These are phyloP conservation scores for Drosophila mauritiana DNA, from an alignment of 1,140 invertebrate genomes.

Conservation along the genomic window DNA sequence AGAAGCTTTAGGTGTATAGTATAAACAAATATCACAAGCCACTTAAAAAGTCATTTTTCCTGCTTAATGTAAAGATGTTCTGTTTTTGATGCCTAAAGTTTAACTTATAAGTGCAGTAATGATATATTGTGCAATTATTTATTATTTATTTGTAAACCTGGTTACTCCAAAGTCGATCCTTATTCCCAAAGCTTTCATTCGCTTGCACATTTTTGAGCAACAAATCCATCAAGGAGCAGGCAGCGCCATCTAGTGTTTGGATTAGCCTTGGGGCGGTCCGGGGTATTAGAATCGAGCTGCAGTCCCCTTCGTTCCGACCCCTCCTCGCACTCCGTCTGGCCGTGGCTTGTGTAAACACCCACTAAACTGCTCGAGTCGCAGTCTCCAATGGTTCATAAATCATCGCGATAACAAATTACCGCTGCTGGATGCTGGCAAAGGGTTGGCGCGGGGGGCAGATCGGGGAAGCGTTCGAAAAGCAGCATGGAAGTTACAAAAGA, in stretches of 20 bases:
- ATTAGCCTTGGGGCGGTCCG: constrained; percentile 34
- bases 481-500: constrained; percentile 83
- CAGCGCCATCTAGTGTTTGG: constrained; percentile 65
- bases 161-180: not conserved
- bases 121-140: too few relatives aligned
- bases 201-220: constrained; percentile 29
- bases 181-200: not conserved
- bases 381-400: constrained; percentile 78
- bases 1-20: too few relatives aligned
- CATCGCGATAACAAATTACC: constrained; percentile 83
- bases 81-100: too few relatives aligned
- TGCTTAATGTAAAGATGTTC: too few relatives aligned
- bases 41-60: too few relatives aligned
- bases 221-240: constrained; percentile 76
- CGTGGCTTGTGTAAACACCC: constrained; percentile 78
- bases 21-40: too few relatives aligned
- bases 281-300: constrained; percentile 67
- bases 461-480: constrained; percentile 40
- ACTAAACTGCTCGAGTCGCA: constrained; percentile 59
- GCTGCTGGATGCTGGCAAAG: constrained; percentile 54
- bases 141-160: too few relatives aligned
- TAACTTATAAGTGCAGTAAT: too few relatives aligned
- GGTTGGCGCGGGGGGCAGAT: not conserved
- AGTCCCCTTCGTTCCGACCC: not conserved
- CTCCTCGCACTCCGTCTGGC: not conserved